Evolutionary conservation across 1,140 invertebrate species (phyloP).

Genomic region (Sitobion miscanthi): DNA sequence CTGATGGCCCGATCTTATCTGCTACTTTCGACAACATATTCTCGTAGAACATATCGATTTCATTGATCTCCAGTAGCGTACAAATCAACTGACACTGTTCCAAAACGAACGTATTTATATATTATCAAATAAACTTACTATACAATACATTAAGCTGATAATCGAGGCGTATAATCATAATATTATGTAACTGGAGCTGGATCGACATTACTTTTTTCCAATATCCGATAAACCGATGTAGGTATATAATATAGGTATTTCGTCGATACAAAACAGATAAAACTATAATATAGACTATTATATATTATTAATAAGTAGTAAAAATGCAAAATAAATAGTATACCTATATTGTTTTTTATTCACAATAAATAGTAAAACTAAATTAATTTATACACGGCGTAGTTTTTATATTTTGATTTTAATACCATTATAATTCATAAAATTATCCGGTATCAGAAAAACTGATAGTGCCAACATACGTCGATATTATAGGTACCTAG

Average conservation of each 20-base stretch:
- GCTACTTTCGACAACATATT: conserved; percentile 83
- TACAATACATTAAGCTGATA: background rate
- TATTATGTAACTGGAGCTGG: background rate
- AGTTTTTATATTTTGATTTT: background rate
- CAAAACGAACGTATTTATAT: background rate
- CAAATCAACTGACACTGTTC: conserved; percentile 83
- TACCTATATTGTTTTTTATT: background rate
- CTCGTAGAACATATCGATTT: conserved; percentile 89
- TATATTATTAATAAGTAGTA: background rate
- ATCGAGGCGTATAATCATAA: background rate
- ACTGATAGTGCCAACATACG: background rate
- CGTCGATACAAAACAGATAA: background rate
- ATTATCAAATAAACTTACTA: background rate
- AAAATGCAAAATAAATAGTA: background rate
- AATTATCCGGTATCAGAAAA: background rate
- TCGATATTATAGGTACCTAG: background rate
- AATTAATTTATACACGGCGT: background rate
- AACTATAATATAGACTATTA: background rate
- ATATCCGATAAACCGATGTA: background rate
- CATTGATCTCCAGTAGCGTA: conserved; percentile 81
- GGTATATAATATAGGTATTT: background rate
- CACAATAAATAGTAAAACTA: background rate
- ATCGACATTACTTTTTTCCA: background rate
- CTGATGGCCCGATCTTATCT: conserved; percentile 77
- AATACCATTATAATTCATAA: background rate